Evolutionary conservation across 2,888 invertebrate species (phyloP).

Genomic region (Ochlodes sylvanus): DNA sequence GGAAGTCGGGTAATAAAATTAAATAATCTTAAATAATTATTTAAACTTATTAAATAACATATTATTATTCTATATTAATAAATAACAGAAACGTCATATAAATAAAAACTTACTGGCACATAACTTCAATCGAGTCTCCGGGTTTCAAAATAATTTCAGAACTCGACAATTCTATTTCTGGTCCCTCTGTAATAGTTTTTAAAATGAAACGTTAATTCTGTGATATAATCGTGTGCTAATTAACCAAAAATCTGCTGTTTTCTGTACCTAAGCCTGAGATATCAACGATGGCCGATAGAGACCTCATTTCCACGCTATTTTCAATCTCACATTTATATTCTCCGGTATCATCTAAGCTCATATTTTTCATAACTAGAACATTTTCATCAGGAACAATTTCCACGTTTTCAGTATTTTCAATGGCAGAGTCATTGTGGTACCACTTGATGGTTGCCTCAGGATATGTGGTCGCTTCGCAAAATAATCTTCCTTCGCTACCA

Average conservation of each 20-base stretch:
- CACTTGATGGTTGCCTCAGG: conserved; percentile 65
- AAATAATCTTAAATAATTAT: no score
- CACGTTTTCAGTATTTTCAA: conserved; percentile 50
- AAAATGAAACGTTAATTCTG: background rate
- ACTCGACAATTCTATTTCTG: conserved; percentile 53
- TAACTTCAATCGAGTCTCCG: conserved; percentile 55
- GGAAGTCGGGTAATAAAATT: no score
- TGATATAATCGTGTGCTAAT: background rate
- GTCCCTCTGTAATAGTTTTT: conserved; percentile 56
- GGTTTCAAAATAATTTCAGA: conserved; percentile 53
- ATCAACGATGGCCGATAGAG: conserved; percentile 51
- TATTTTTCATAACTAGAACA: conserved; percentile 59
- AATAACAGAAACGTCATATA: no score
- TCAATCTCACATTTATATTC: conserved; percentile 60
- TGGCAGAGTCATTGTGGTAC: conserved; percentile 60
- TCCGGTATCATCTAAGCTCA: conserved; percentile 62
- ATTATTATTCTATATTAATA: no score
- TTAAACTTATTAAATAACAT: no score
- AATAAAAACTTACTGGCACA: conserved; percentile 61
- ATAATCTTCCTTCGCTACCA: conserved; percentile 57
- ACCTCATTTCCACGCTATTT: conserved; percentile 54
- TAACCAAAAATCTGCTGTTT: background rate
- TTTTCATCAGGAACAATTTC: conserved; percentile 52
- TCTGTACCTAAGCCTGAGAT: conserved; percentile 69
- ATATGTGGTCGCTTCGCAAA: conserved; percentile 66